A percentile compares a stretch with the other conserved stretches of the same genome.
phyloP scores from a whole-genome alignment of 2,797 vertebrate species.

The Margarornis squamiger region DNA sequence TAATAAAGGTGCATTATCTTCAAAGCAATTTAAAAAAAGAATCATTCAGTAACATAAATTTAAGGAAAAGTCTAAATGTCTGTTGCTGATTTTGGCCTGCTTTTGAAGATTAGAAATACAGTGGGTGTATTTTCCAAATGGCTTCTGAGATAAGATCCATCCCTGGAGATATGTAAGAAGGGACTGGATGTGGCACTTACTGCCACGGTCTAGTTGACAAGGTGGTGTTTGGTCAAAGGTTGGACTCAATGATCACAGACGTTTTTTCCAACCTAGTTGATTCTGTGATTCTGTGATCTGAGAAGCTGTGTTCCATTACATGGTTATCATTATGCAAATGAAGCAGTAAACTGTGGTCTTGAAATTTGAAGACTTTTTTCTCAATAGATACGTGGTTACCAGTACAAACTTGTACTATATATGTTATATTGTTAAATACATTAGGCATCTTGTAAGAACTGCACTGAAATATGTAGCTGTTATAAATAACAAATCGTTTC shows the following conservation, averaged over 20 bases:
- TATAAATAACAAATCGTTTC: neutral
- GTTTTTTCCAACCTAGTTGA: no score
- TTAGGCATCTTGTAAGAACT: neutral
- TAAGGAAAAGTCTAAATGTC: neutral
- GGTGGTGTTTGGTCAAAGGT: no score
- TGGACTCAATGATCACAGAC: no score
- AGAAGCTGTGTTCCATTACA: neutral
- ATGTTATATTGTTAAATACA: neutral
- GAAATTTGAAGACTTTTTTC: neutral
- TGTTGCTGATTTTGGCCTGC: neutral
- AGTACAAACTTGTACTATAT: accelerated
- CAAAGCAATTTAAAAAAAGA: neutral
- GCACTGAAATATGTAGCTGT: neutral
- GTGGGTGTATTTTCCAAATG: neutral
- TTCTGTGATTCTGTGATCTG: neutral
- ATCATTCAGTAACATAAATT: neutral
- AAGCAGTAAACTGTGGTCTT: neutral
- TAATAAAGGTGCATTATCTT: neutral
- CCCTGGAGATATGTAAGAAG: no score
- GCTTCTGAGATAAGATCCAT: neutral
- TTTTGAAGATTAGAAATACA: neutral
- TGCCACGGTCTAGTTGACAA: no score
- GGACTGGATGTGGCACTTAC: no score
- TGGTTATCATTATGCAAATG: neutral
- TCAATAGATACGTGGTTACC: neutral